These are phyloP conservation scores for Pitta sordida DNA, from an alignment of 2,113 vertebrate species.

Conservation along the genomic window DNA sequence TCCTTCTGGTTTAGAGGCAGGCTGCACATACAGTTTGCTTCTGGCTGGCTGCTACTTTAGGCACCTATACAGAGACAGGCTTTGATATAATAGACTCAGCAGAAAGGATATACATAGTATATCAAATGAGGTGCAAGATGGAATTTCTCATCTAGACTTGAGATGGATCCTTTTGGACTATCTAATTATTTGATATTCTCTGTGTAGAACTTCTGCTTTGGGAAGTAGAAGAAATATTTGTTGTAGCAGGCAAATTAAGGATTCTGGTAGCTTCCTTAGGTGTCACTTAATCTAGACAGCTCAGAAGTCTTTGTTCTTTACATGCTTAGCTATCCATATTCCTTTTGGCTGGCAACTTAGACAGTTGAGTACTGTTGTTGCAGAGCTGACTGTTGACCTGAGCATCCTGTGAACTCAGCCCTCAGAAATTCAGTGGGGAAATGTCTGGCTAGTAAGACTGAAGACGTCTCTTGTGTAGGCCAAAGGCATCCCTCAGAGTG, in stretches of 20 bases:
- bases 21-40: not conserved
- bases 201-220: not conserved
- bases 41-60: not conserved
- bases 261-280: not conserved
- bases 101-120: not conserved
- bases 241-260: not conserved
- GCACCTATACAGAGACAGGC: not conserved
- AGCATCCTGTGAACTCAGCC: not conserved
- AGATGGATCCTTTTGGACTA: not conserved
- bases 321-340: not conserved
- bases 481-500: not conserved
- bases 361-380: not conserved
- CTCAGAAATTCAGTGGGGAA: not conserved
- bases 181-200: not conserved
- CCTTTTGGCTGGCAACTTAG: not conserved
- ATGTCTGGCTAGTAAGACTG: not conserved
- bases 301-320: not conserved
- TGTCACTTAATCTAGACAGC: not conserved
- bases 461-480: not conserved
- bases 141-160: not conserved
- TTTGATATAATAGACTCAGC: not conserved
- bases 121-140: not conserved
- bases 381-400: not conserved
- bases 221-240: not conserved
- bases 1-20: not conserved